Base-by-base conservation (phyloP, 2,888 invertebrate species). In the Acholoe squamosa region DNA sequence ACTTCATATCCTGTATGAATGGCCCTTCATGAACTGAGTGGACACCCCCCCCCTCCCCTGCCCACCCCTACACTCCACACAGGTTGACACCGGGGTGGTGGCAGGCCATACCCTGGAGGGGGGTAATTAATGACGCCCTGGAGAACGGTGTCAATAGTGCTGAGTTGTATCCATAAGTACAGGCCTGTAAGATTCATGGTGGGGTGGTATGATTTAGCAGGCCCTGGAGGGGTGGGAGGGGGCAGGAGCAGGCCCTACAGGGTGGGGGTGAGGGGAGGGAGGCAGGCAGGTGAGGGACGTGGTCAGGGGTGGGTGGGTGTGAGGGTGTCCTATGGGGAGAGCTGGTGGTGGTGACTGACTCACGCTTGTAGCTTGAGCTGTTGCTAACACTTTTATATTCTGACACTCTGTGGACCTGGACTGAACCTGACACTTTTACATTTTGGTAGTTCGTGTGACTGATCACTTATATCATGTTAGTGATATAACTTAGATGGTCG, bases 131-230 rank as follows among this genome's bases (percentile, higher is more conserved):
- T 56, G 86, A 86, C 54, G 28, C 86, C 33, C 86, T 31, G 86
- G 86, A 86, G 86, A 22, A 28, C 52, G 54, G 54, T 33, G 86
- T 86, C 86, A 86, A 86, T 86, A 86, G 86, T 54, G 86, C 56
- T 52, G 86, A 86, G 86, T 86, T 86, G 86, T 86, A 86, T 86
- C 86, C 52, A 86, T 86, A 86, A 86, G 86, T 54, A 86, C 28
- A 28, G 86, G 31, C 86, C n/a, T 86, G 86, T 86, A 86, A 86
- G 86, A 86, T 86, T 86, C 86, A 86, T 86, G 86, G 54, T 25
- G 54, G 86, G 25, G 25, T 22, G 54, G 86, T 51, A 52, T 86
- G 86, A 86, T 54, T 86, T 86, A 86, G 28, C 52, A 28, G 25
- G 25, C 86, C 86, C 86, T 86, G 86, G 86, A 86, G 86, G 86